phyloP scores from a whole-genome alignment of 1,140 invertebrate species.

The Euschistus heros region DNA sequence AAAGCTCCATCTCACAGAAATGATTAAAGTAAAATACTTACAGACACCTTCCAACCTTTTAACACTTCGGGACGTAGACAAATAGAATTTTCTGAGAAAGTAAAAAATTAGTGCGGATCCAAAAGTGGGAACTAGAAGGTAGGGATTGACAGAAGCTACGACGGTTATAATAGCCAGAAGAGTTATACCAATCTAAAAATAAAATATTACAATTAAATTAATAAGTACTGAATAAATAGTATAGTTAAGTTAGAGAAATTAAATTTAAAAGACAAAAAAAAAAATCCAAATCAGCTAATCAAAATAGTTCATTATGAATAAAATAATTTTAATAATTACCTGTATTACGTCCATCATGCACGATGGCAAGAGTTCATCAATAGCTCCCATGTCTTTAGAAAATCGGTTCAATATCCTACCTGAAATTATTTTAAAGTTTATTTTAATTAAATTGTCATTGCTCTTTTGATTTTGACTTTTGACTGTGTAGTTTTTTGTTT shows the following conservation, averaged over 20 bases:
- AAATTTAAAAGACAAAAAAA: background rate
- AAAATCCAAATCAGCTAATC: background rate
- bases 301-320: background rate
- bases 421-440: conserved; percentile 26
- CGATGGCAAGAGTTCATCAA: conserved; percentile 76
- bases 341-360: conserved; percentile 65
- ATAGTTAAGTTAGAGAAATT: background rate
- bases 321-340: conserved; percentile 30
- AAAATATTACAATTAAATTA: background rate
- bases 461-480: too few relatives aligned
- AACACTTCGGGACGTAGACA: conserved; percentile 54
- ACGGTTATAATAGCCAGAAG: conserved; percentile 54
- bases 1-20: background rate
- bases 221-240: background rate
- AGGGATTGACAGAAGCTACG: conserved; percentile 48
- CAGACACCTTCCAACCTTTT: conserved; percentile 59
- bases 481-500: too few relatives aligned
- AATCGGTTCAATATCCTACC: conserved; percentile 65
- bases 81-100: conserved; percentile 48
- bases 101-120: conserved; percentile 47
- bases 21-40: conserved; percentile 34
- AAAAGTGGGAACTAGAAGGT: conserved; percentile 47
- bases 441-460: background rate
- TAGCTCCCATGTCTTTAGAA: conserved; percentile 64
- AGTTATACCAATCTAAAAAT: conserved; percentile 40